phyloP scores from a whole-genome alignment of 2,797 vertebrate genomes.

The Myotis planiceps region DNA sequence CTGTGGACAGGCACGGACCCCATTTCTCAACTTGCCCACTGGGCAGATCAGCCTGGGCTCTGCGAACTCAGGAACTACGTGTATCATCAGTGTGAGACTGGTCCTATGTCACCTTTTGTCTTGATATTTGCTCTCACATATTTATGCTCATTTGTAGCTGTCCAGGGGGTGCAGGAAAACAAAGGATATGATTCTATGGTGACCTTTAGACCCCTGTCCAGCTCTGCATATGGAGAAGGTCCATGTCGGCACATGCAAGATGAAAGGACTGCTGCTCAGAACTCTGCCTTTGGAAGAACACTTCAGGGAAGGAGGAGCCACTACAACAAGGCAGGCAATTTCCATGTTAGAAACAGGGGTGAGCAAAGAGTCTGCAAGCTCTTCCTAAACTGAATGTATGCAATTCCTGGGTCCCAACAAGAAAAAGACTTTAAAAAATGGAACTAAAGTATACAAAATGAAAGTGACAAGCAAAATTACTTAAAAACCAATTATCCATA shows the following conservation, averaged over 20 bases:
- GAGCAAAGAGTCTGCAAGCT: background rate
- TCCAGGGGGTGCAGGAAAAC: background rate
- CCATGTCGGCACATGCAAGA: background rate
- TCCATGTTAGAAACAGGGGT: background rate
- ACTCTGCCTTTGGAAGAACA: constrained; percentile 29
- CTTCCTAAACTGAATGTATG: background rate
- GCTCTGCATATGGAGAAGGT: background rate
- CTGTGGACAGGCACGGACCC: background rate
- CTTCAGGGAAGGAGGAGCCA: constrained; percentile 9
- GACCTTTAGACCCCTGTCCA: background rate
- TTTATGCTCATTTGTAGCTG: background rate
- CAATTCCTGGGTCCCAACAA: background rate
- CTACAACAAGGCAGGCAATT: constrained; percentile 9
- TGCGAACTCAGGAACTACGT: background rate
- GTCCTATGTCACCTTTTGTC: background rate
- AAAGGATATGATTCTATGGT: background rate
- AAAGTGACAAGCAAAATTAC: background rate
- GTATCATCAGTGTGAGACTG: background rate
- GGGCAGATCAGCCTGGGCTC: background rate
- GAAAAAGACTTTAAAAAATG: constrained; percentile 16
- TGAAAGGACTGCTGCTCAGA: background rate
- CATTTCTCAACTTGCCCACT: background rate
- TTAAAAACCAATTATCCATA: background rate
- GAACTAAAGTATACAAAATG: background rate
- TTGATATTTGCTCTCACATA: background rate